phyloP scores from a whole-genome alignment of 2,113 vertebrate genomes.

The Petaurus breviceps region DNA sequence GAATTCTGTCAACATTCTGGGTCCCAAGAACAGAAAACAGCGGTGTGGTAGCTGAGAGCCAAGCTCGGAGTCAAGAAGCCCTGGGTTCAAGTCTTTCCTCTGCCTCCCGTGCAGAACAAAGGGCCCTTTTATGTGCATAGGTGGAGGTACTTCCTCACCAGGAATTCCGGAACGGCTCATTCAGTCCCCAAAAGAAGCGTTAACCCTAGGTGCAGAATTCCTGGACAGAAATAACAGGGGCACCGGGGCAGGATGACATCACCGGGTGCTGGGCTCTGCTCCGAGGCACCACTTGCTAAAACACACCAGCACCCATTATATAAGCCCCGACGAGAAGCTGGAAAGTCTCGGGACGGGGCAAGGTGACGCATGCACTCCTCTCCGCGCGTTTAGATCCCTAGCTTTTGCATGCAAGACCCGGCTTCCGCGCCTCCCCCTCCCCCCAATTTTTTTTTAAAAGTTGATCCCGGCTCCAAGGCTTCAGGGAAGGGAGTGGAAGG shows the following conservation, averaged over 20 bases:
- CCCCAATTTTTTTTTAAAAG: neutral
- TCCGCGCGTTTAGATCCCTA: neutral
- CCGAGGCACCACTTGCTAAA: slow-evolving; percentile 32
- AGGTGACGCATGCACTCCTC: slow-evolving; percentile 5
- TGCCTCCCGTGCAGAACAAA: neutral
- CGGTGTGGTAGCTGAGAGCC: too few species aligned
- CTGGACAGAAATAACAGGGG: slow-evolving; percentile 26
- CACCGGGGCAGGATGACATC: slow-evolving; percentile 2
- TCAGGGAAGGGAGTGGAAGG: neutral
- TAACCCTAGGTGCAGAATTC: neutral
- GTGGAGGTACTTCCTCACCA: neutral
- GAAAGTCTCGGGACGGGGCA: slow-evolving; percentile 6
- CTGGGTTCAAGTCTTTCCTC: neutral
- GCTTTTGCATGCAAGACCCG: neutral
- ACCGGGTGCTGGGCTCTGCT: neutral
- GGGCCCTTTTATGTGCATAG: neutral
- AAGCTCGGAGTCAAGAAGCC: neutral
- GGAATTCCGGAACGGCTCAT: neutral
- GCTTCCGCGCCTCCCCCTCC: neutral
- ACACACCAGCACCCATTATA: neutral
- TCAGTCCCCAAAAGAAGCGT: neutral
- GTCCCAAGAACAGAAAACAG: neutral
- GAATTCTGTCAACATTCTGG: neutral
- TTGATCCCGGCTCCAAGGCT: slow-evolving; percentile 40
- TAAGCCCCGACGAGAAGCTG: neutral